A percentile compares a stretch with the other conserved stretches of the same genome.
phyloP scores from a whole-genome alignment of 2,888 invertebrate genomes.

The Fabriciana adippe region DNA sequence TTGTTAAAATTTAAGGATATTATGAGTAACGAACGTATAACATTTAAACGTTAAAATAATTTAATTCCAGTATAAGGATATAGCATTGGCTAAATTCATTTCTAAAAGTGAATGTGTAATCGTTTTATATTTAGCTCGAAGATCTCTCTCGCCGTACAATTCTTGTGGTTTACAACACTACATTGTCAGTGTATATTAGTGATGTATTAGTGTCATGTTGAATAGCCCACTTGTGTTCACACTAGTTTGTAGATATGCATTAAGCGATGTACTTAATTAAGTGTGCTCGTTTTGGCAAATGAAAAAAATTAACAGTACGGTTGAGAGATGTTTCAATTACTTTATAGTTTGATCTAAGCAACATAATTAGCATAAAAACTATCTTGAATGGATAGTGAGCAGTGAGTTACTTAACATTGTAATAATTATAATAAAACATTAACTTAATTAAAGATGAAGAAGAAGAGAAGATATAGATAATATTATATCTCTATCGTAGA shows the following conservation, averaged over 20 bases:
- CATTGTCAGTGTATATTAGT: slow-evolving; percentile 27
- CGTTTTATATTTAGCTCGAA: neutral
- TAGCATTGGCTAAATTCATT: neutral
- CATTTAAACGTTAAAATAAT: too few species aligned
- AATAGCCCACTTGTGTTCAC: slow-evolving; percentile 37
- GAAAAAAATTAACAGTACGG: neutral
- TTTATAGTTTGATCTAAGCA: too few species aligned
- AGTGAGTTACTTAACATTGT: too few species aligned
- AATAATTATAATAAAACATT: too few species aligned
- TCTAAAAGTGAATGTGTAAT: neutral
- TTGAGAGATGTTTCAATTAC: too few species aligned
- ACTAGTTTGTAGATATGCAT: slow-evolving; percentile 20
- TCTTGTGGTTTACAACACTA: slow-evolving; percentile 25
- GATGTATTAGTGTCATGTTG: slow-evolving; percentile 40
- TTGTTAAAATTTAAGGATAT: too few species aligned
- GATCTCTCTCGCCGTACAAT: neutral
- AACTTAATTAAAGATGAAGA: too few species aligned
- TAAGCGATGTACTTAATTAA: neutral
- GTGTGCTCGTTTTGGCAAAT: neutral
- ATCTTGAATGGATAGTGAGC: too few species aligned
- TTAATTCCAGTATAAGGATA: neutral
- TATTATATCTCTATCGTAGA: too few species aligned
- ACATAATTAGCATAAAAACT: too few species aligned
- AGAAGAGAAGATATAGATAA: too few species aligned
- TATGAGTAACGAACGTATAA: too few species aligned